Evolutionary conservation across 2,888 invertebrate species (phyloP).

Genomic region (Emmelina monodactyla): DNA sequence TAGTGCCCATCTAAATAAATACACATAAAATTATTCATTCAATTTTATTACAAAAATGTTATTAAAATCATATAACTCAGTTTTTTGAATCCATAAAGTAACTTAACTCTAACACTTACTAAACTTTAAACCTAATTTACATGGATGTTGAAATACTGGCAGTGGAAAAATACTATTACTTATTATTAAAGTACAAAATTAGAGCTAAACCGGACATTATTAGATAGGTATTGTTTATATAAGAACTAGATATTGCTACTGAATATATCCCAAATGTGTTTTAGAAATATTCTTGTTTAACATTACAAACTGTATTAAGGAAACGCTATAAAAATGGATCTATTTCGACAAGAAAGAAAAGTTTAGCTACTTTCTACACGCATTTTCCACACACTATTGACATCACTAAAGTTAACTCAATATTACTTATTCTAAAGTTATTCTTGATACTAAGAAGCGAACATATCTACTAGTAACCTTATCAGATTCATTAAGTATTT

Average conservation of each 20-base stretch:
- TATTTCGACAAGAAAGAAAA: too few species aligned
- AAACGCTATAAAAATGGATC: too few species aligned
- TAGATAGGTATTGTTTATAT: too few species aligned
- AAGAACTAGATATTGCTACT: too few species aligned
- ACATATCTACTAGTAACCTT: background rate
- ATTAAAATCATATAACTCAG: slow-evolving; percentile 62
- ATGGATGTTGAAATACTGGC: slow-evolving; percentile 64
- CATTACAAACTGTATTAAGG: too few species aligned
- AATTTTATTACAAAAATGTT: slow-evolving; percentile 62
- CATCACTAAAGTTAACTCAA: background rate
- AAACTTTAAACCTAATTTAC: slow-evolving; percentile 28
- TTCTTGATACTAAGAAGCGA: background rate
- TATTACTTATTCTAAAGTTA: background rate
- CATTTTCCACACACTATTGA: slow-evolving; percentile 1
- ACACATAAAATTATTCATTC: background rate
- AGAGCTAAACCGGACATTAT: too few species aligned
- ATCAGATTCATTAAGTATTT: slow-evolving; percentile 22
- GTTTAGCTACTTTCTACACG: too few species aligned
- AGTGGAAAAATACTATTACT: slow-evolving; percentile 58
- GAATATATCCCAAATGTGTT: too few species aligned
- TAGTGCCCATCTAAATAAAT: too few species aligned
- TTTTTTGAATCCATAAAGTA: slow-evolving; percentile 24
- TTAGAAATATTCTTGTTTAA: too few species aligned
- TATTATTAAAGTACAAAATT: slow-evolving; percentile 29
- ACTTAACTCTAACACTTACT: slow-evolving; percentile 15